Evolutionary conservation across 2,113 vertebrate genomes (phyloP).

Genomic region (Corydoras maculifer): DNA sequence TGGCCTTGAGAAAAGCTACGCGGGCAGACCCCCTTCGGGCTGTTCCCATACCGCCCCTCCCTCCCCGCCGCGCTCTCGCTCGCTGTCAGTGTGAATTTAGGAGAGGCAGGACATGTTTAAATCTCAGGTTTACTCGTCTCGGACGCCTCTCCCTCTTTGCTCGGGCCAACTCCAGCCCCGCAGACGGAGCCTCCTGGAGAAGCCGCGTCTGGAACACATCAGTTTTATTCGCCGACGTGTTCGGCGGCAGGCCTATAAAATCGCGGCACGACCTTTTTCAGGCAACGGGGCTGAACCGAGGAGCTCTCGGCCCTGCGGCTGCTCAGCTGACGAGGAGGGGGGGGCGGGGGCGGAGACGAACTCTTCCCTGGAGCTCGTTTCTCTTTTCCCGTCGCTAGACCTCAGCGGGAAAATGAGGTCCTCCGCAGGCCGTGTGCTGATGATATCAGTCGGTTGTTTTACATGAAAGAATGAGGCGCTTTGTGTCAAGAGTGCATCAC

Average conservation of each 20-base stretch:
- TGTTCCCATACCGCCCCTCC: constrained; percentile 57
- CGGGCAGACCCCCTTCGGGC: constrained; percentile 59
- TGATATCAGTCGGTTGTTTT: constrained; percentile 36
- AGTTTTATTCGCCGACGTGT: constrained; percentile 40
- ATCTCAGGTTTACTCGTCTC: constrained; percentile 12
- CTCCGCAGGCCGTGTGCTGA: constrained; percentile 17
- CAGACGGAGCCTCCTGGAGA: constrained; percentile 42
- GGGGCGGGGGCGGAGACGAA: background rate
- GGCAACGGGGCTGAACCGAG: constrained; percentile 20
- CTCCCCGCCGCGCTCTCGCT: constrained; percentile 26
- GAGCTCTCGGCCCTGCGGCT: constrained; percentile 17
- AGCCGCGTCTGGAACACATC: constrained; percentile 50
- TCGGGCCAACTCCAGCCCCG: constrained; percentile 6
- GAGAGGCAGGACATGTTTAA: constrained; percentile 5
- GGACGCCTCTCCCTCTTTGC: constrained; percentile 46
- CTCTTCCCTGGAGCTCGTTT: constrained; percentile 26
- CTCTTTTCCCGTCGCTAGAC: background rate
- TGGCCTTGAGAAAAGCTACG: constrained; percentile 71
- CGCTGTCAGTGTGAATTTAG: constrained; percentile 13
- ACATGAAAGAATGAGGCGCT: constrained; percentile 26
- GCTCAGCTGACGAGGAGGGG: constrained; percentile 4
- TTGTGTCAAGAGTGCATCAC: constrained; percentile 31
- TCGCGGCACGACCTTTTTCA: constrained; percentile 31
- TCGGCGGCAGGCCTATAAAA: constrained; percentile 35
- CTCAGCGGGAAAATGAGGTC: constrained; percentile 22